A percentile compares a stretch with the other conserved stretches of the same genome.
These are phyloP conservation scores for Ooceraea biroi DNA, from an alignment of 1,140 invertebrate genomes.

Conservation along the genomic window DNA sequence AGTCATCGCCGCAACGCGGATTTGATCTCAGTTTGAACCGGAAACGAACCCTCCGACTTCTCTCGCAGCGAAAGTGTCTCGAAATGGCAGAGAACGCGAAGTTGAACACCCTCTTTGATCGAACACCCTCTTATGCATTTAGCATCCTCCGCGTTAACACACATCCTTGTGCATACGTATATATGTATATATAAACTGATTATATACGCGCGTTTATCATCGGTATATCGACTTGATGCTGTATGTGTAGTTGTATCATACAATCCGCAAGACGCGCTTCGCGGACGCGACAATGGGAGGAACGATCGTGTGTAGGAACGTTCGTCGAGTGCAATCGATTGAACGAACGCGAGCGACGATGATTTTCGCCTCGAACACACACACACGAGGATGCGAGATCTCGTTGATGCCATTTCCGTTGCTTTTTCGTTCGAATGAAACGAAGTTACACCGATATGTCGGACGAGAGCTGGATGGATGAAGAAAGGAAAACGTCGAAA, in stretches of 20 bases:
- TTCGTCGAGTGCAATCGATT: slow-evolving; percentile 32
- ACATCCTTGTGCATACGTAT: slow-evolving; percentile 73
- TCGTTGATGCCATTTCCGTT: slow-evolving; percentile 76
- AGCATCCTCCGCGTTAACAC: slow-evolving; percentile 28
- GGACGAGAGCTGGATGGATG: neutral
- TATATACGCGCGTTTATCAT: slow-evolving; percentile 72
- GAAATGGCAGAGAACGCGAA: slow-evolving; percentile 1
- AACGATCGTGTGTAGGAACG: slow-evolving; percentile 46
- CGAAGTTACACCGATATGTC: neutral
- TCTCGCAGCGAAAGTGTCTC: slow-evolving; percentile 3
- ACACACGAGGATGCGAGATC: slow-evolving; percentile 73
- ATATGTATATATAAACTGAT: slow-evolving; percentile 77
- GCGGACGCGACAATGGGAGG: slow-evolving; percentile 67
- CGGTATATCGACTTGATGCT: slow-evolving; percentile 77
- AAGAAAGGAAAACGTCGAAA: slow-evolving; percentile 11
- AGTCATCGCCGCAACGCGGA: slow-evolving; percentile 16
- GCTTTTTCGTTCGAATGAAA: slow-evolving; percentile 40
- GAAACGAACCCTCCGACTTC: neutral
- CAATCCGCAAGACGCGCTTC: slow-evolving; percentile 62
- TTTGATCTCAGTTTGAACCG: slow-evolving; percentile 29
- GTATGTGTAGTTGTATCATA: slow-evolving; percentile 74
- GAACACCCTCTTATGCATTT: slow-evolving; percentile 9
- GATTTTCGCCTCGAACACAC: slow-evolving; percentile 2
- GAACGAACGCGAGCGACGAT: slow-evolving; percentile 33
- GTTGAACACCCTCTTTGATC: slow-evolving; percentile 1